These are phyloP conservation scores for Aphaenogaster ashmeadi DNA, from an alignment of 1,140 invertebrate species.

Conservation along the genomic window DNA sequence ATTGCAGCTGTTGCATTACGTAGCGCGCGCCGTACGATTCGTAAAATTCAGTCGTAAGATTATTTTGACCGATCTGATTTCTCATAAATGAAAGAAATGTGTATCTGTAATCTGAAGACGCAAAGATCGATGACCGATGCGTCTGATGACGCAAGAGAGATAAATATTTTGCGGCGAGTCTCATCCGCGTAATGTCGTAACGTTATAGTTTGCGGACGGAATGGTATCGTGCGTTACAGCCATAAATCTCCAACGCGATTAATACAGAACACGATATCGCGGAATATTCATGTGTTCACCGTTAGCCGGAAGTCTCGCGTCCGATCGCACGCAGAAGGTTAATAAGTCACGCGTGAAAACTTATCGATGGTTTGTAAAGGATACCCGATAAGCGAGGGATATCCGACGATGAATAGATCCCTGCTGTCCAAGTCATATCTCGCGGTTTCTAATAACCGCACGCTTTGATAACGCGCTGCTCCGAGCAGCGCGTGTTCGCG, in stretches of 20 bases:
- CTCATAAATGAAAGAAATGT: neutral
- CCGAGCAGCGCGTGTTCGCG: neutral
- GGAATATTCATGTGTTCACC: constrained; percentile 50
- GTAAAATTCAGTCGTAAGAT: neutral
- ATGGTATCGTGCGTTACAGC: neutral
- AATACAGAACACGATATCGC: constrained; percentile 36
- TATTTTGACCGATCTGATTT: neutral
- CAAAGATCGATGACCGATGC: constrained; percentile 3
- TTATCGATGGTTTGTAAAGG: constrained; percentile 20
- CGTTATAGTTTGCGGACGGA: constrained; percentile 17
- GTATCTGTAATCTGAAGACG: neutral
- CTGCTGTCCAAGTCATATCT: neutral
- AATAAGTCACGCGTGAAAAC: constrained; percentile 50
- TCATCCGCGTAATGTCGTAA: neutral
- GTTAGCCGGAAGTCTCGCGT: constrained; percentile 46
- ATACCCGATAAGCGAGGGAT: constrained; percentile 22
- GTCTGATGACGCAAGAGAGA: neutral
- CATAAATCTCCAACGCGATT: constrained; percentile 36
- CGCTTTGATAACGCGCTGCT: neutral
- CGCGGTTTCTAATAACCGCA: constrained; percentile 5
- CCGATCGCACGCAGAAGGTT: constrained; percentile 27
- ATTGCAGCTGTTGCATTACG: constrained; percentile 1
- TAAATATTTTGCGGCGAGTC: constrained; percentile 16
- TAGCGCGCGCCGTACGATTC: neutral
- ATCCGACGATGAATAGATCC: neutral